Percentiles rank a stretch among this genome's conserved stretches.
Evolutionary conservation across 2,888 invertebrate species (phyloP).

Genomic region (Oligia latruncula): DNA sequence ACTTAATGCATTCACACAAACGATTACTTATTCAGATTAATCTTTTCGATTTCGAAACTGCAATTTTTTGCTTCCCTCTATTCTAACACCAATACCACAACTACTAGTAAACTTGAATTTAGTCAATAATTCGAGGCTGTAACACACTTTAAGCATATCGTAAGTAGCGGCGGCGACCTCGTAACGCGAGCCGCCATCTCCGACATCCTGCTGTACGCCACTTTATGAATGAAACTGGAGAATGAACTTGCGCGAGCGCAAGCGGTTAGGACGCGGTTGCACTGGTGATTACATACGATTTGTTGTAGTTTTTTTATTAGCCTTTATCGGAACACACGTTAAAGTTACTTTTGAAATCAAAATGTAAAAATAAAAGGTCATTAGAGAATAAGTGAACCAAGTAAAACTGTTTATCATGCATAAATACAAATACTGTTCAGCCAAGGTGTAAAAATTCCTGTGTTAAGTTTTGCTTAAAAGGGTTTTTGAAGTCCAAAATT

Average conservation of each 20-base stretch:
- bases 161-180: conserved; percentile 67
- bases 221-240: conserved; percentile 76
- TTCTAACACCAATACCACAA: background rate
- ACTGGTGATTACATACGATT: conserved; percentile 15
- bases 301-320: background rate
- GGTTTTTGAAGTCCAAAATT: background rate
- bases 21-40: background rate
- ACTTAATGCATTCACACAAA: too few relatives aligned
- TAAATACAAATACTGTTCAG: background rate
- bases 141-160: conserved; percentile 22
- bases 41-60: background rate
- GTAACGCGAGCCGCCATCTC: conserved; percentile 72
- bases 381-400: background rate
- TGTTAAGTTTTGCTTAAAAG: background rate
- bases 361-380: background rate
- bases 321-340: background rate
- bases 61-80: background rate
- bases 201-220: conserved; percentile 71
- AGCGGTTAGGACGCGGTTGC: conserved; percentile 31
- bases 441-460: background rate
- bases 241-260: conserved; percentile 62
- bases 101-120: conserved; percentile 13
- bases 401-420: background rate
- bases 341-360: background rate
- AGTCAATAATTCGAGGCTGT: conserved; percentile 48